Percentiles rank a stretch among this genome's conserved stretches.
These are phyloP conservation scores for Xenus cinereus DNA, from an alignment of 2,113 vertebrate species.

Conservation along the genomic window DNA sequence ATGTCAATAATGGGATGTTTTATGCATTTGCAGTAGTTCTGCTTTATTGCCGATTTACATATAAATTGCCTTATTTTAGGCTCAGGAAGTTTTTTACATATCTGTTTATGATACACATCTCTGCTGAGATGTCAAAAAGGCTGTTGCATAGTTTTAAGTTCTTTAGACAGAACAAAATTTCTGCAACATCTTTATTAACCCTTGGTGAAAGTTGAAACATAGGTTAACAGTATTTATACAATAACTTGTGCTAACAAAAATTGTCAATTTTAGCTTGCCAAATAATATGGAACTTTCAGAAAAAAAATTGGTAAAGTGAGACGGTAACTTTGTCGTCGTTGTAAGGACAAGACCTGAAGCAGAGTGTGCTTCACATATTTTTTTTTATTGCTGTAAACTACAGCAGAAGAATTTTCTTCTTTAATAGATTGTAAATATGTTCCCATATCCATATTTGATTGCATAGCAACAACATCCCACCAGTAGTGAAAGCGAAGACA, in stretches of 20 bases:
- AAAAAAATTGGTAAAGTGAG: constrained; percentile 43
- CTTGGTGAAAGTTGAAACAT: constrained; percentile 82
- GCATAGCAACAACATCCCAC: constrained; percentile 9
- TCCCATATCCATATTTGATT: constrained; percentile 55
- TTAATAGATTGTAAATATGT: constrained; percentile 25
- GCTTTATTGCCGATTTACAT: constrained; percentile 99
- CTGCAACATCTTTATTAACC: constrained; percentile 85
- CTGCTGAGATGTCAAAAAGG: constrained; percentile 89
- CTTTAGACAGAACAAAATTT: constrained; percentile 81
- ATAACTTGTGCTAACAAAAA: constrained; percentile 69
- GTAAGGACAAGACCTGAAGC: constrained; percentile 49
- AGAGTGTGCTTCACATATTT: neutral
- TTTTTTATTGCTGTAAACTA: constrained; percentile 47
- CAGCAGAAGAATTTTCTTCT: constrained; percentile 21
- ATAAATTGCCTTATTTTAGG: constrained; percentile 99
- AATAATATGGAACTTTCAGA: constrained; percentile 67
- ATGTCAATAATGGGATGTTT: constrained; percentile 94
- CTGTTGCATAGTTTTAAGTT: constrained; percentile 86
- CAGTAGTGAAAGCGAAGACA: constrained; percentile 53
- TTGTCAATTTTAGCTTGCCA: constrained; percentile 63
- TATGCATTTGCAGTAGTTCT: constrained; percentile 95
- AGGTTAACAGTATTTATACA: constrained; percentile 81
- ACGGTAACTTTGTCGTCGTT: constrained; percentile 58
- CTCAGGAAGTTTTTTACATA: constrained; percentile 91
- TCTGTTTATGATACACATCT: constrained; percentile 92